A percentile compares a stretch with the other conserved stretches of the same genome.
Evolutionary conservation across 2,888 invertebrate species (phyloP).

Genomic region (Notocelia uddmanniana): DNA sequence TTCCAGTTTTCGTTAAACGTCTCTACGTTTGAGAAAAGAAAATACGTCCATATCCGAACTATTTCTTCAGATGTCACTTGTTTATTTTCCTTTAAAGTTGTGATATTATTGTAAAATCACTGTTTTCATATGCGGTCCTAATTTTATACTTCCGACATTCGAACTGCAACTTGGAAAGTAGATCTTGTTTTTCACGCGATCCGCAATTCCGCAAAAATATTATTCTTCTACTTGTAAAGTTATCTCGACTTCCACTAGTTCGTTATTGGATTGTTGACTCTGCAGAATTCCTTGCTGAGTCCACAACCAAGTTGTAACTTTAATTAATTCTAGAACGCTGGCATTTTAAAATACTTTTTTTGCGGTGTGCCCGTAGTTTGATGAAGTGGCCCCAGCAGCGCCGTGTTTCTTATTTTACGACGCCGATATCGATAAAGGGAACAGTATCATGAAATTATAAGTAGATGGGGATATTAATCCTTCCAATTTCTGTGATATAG

Average conservation of each 20-base stretch:
- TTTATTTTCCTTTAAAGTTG: not conserved
- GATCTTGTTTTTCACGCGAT: slow-evolving; percentile 25
- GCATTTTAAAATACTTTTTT: slow-evolving; percentile 21
- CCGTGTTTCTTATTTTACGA: slow-evolving; percentile 31
- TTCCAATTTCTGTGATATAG: slow-evolving; percentile 21
- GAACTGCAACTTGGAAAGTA: slow-evolving; percentile 25
- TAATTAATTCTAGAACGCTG: slow-evolving; percentile 34
- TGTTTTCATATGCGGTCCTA: slow-evolving; percentile 5
- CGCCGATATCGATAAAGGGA: slow-evolving; percentile 22
- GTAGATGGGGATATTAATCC: slow-evolving; percentile 13
- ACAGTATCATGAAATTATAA: slow-evolving; percentile 27
- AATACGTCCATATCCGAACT: not conserved
- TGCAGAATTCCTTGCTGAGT: slow-evolving; percentile 22
- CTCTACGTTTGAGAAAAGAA: not conserved
- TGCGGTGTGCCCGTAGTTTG: slow-evolving; percentile 20
- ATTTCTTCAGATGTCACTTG: too few relatives aligned
- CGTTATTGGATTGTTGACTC: slow-evolving; percentile 18
- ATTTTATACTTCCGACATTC: slow-evolving; percentile 1
- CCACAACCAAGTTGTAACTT: slow-evolving; percentile 31
- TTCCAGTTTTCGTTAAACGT: slow-evolving; percentile 21
- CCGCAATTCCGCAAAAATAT: slow-evolving; percentile 25
- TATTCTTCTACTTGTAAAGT: slow-evolving; percentile 25
- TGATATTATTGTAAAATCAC: slow-evolving; percentile 2
- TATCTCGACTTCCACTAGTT: slow-evolving; percentile 18
- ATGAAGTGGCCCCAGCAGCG: slow-evolving; percentile 16